phyloP scores from a whole-genome alignment of 2,888 invertebrate genomes.

The Idaea straminata region DNA sequence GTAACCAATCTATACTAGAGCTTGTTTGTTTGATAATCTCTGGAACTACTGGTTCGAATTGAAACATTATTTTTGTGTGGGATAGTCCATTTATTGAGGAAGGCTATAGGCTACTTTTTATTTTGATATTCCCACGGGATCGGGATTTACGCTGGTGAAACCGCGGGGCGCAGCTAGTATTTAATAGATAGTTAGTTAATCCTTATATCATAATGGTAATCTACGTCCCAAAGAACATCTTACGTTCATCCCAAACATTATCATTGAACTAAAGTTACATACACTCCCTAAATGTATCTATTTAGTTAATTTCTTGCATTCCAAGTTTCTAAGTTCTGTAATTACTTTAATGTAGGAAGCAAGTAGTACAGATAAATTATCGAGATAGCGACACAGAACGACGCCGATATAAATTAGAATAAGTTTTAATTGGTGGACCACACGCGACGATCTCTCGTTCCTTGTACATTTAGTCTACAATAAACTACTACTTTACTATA shows the following conservation, averaged over 20 bases:
- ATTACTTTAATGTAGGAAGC: constrained; percentile 41
- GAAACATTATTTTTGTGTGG: too few relatives aligned
- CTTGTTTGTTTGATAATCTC: too few relatives aligned
- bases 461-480: constrained; percentile 18
- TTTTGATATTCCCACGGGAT: too few relatives aligned
- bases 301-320: constrained; percentile 15
- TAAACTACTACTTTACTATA: constrained; percentile 23
- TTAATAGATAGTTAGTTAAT: too few relatives aligned
- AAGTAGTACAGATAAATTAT: constrained; percentile 47
- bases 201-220: too few relatives aligned
- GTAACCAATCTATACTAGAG: too few relatives aligned
- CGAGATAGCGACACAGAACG: constrained; percentile 34
- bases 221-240: neutral
- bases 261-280: neutral
- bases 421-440: constrained; percentile 70
- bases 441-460: constrained; percentile 48
- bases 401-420: constrained; percentile 55
- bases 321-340: constrained; percentile 30
- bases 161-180: too few relatives aligned
- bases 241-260: neutral
- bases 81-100: too few relatives aligned
- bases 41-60: too few relatives aligned
- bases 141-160: too few relatives aligned
- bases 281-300: constrained; percentile 1
- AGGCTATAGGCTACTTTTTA: too few relatives aligned